Evolutionary conservation across 2,888 invertebrate genomes (phyloP).

Genomic region (Ectemnius continuus): DNA sequence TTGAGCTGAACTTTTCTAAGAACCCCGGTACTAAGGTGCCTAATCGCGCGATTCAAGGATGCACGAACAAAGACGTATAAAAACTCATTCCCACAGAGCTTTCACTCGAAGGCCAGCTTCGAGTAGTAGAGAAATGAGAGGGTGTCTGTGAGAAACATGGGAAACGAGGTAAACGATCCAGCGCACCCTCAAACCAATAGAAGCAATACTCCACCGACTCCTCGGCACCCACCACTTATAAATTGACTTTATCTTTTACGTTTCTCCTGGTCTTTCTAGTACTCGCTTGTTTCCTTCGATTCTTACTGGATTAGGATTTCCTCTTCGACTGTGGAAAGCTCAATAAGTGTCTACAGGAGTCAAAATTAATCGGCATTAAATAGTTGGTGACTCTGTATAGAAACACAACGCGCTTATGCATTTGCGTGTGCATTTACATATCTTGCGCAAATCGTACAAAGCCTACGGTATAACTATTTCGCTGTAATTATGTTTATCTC

Average conservation of each 20-base stretch:
- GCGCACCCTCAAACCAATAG: conserved; percentile 42
- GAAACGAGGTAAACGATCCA: conserved; percentile 46
- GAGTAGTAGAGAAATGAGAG: conserved; percentile 30
- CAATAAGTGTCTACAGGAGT: too few relatives aligned
- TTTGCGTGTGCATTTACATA: conserved; percentile 27
- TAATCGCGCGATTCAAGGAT: too few relatives aligned
- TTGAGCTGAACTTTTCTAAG: too few relatives aligned
- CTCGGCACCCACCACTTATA: conserved; percentile 14
- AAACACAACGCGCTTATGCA: neutral
- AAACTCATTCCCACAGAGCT: conserved; percentile 32
- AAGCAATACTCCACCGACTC: conserved; percentile 24
- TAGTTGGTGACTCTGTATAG: too few relatives aligned
- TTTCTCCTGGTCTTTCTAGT: neutral
- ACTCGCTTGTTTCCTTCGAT: too few relatives aligned
- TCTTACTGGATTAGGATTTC: too few relatives aligned
- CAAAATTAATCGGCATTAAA: neutral
- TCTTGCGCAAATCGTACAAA: conserved; percentile 56
- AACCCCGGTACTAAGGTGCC: too few relatives aligned
- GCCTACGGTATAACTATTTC: conserved; percentile 37
- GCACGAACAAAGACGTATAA: conserved; percentile 38
- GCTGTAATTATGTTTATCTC: conserved; percentile 25
- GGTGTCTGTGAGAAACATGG: conserved; percentile 23
- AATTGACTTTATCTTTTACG: conserved; percentile 25
- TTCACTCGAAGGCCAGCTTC: conserved; percentile 54
- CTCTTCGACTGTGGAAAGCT: too few relatives aligned